Evolutionary conservation across 2,797 vertebrate species (phyloP).

Genomic region (Sternotherus odoratus): DNA sequence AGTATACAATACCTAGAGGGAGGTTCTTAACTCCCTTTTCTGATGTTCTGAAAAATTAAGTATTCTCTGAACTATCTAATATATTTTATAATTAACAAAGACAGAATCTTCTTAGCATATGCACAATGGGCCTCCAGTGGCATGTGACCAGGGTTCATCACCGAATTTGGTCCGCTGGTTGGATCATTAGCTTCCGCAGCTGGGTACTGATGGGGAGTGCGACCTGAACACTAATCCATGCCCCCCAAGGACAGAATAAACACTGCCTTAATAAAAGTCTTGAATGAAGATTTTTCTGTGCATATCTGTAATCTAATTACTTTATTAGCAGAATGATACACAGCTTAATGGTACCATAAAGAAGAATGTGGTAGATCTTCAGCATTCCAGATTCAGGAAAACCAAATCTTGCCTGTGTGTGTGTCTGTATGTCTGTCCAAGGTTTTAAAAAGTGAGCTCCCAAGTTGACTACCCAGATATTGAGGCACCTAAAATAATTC

Average conservation of each 20-base stretch:
- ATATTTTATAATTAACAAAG: background rate
- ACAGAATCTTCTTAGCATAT: background rate
- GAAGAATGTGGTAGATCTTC: background rate
- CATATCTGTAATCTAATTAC: accelerated
- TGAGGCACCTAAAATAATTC: slow-evolving; percentile 17
- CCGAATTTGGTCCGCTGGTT: too few relatives aligned
- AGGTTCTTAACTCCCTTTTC: background rate
- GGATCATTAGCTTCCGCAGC: too few relatives aligned
- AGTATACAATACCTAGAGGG: background rate
- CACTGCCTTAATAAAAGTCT: background rate
- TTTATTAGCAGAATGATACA: background rate
- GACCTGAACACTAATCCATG: too few relatives aligned
- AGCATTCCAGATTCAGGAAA: slow-evolving; percentile 30
- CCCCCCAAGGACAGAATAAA: too few relatives aligned
- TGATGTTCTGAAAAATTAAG: background rate
- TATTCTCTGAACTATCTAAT: background rate
- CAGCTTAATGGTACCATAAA: background rate
- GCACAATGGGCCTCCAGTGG: too few relatives aligned
- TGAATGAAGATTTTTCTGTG: background rate
- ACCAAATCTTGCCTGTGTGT: background rate
- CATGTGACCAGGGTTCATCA: too few relatives aligned
- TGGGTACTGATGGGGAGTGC: too few relatives aligned
- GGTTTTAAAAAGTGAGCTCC: slow-evolving; percentile 15
- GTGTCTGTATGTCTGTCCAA: background rate
- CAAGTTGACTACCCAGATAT: background rate